These are phyloP conservation scores for Parascotia fuliginaria DNA, from an alignment of 2,888 invertebrate species.

Conservation along the genomic window DNA sequence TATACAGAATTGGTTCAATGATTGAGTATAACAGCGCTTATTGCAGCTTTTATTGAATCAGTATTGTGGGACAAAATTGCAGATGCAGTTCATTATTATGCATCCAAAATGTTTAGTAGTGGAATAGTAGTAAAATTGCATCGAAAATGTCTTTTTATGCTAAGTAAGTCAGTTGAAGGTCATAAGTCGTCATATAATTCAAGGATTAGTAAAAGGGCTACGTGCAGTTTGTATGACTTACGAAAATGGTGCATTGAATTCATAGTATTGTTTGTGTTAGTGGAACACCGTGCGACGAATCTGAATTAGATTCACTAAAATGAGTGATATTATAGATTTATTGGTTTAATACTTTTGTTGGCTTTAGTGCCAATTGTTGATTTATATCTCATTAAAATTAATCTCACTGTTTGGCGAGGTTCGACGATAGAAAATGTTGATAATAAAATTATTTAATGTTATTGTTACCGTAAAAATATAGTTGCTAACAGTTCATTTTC, in stretches of 20 bases:
- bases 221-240: conserved; percentile 4
- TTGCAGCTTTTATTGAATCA: conserved; percentile 9
- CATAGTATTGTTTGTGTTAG: conserved; percentile 9
- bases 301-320: conserved; percentile 17
- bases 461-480: neutral
- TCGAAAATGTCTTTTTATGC: neutral
- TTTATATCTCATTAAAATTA: neutral
- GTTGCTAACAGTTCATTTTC: neutral
- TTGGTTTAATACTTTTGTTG: conserved; percentile 15
- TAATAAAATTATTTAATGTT: neutral
- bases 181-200: neutral
- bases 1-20: neutral
- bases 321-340: conserved; percentile 35
- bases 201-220: neutral
- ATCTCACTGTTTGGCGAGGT: neutral
- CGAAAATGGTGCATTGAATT: conserved; percentile 8
- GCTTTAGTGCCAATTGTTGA: neutral
- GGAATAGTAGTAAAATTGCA: neutral
- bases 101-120: neutral
- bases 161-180: neutral
- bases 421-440: neutral
- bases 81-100: neutral
- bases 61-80: conserved; percentile 12
- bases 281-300: neutral
- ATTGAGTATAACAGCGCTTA: neutral